Evolutionary conservation across 2,797 vertebrate species (phyloP), one percentile per base, ranked within the genome.

Genomic region (Gallinago solitaria): DNA sequence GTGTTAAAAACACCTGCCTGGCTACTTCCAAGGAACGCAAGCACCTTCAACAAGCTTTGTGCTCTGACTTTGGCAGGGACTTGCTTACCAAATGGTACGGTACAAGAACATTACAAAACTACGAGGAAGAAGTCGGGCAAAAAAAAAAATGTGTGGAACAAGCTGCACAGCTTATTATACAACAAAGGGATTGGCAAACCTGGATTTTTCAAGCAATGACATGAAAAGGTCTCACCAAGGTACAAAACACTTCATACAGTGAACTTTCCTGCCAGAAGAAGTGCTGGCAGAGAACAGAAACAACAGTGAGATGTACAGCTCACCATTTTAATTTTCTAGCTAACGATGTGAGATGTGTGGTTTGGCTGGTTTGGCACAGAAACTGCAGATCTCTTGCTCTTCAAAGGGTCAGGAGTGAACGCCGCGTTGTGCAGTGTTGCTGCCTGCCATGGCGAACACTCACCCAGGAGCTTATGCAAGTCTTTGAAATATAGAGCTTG

Each of bases 201-300:
- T 64, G 51, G 56, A 20, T 69, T 82, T 89, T 89, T 73, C 5
- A 19, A 83, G 25, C 35, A 53, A 59, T 3, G 2, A 17, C 39
- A 53, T 7, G 20, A 39, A 77, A 87, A 90, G 63, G 37, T 79
- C 48, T 94, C 43, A 64, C 35, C 51, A 48, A 64, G n/a, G 70
- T 51, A 56, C 67, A 61, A 92, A 79, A 48, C 56, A 77, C 23
- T 87, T 70, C 14, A 79, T 37, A 23, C 21, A 43, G 45, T 28
- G 48, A 91, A 68, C n/a, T 85, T 57, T 33, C 41, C 63, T 82
- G 76, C 98, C 97, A 97, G 95, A 98, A n/a, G 98, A 98, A n/a
- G 98, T 98, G 97, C 98, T 99, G 94, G 92, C 45, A 89, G 60
- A 75, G 76, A 93, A 61, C 45, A 78, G 56, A 91, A 86, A 47